Conservation (phyloP, 1,140 invertebrate genomes). For the Wasmannia auropunctata region DNA sequence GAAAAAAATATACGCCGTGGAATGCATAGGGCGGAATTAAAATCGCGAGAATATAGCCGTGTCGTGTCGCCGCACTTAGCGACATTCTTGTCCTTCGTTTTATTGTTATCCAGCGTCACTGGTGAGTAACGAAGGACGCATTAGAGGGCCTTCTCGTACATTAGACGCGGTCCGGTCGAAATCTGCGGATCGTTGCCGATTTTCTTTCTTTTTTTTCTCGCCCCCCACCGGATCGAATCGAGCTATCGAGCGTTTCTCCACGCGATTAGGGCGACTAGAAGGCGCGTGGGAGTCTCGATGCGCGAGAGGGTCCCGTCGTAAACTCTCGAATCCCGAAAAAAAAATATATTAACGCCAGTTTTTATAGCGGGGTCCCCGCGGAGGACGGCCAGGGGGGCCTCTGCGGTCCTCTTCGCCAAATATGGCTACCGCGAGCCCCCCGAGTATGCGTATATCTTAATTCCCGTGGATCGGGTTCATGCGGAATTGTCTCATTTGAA, state of each 20-base stretch:
- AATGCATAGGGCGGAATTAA: slow-evolving; percentile 20
- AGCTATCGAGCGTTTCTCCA: background rate
- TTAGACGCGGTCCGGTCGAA: slow-evolving; percentile 29
- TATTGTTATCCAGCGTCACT: slow-evolving; percentile 28
- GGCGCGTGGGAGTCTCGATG: slow-evolving; percentile 8
- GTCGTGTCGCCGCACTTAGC: background rate
- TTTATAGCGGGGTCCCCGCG: slow-evolving; percentile 50
- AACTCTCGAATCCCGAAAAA: slow-evolving; percentile 30
- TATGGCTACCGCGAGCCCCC: slow-evolving; percentile 62
- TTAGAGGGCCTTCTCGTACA: slow-evolving; percentile 28
- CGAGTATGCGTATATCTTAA: slow-evolving; percentile 67
- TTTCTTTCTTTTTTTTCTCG: background rate
- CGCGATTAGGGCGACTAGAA: slow-evolving; percentile 52
- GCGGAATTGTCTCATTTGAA: slow-evolving; percentile 79
- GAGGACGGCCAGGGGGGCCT: background rate
- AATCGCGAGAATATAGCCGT: slow-evolving; percentile 18
- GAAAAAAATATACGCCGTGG: background rate
- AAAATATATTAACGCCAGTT: slow-evolving; percentile 52
- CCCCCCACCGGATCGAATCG: background rate
- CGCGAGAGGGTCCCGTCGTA: background rate
- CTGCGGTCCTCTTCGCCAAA: slow-evolving; percentile 67
- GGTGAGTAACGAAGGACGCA: slow-evolving; percentile 22
- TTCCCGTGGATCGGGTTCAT: slow-evolving; percentile 68
- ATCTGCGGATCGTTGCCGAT: slow-evolving; percentile 1
- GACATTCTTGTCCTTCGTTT: slow-evolving; percentile 1